Evolutionary conservation across 2,113 vertebrate species (phyloP).

Genomic region (Gasterosteus aculeatus): DNA sequence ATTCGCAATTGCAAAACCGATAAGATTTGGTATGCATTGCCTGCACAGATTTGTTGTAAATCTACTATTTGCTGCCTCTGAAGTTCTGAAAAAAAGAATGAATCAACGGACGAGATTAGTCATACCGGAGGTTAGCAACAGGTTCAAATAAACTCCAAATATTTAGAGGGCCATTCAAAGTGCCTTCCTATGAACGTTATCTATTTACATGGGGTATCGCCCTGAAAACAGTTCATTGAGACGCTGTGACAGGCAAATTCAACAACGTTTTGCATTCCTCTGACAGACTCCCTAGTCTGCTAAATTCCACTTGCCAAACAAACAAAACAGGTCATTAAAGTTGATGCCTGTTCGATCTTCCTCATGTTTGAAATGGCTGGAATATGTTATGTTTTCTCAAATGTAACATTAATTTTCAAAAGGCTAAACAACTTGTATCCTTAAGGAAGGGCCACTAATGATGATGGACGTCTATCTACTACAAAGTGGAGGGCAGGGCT

Average conservation of each 20-base stretch:
- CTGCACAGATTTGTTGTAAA: neutral
- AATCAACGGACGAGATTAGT: neutral
- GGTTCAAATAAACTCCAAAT: conserved; percentile 3
- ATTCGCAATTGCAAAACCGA: neutral
- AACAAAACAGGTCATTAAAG: neutral
- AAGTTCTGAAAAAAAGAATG: neutral
- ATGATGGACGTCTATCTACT: neutral
- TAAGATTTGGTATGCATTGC: neutral
- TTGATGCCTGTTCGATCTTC: neutral
- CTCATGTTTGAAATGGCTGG: neutral
- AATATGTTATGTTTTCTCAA: neutral
- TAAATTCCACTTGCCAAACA: neutral
- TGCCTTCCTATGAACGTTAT: conserved; percentile 4
- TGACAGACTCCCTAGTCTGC: neutral
- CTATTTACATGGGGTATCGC: conserved; percentile 50
- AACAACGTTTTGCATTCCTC: conserved; percentile 54
- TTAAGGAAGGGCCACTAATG: neutral
- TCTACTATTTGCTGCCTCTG: neutral
- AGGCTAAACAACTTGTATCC: neutral
- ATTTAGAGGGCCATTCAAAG: conserved; percentile 25
- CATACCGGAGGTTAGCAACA: neutral
- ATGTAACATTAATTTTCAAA: neutral
- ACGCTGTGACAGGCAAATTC: conserved; percentile 33
- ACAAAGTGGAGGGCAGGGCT: neutral
- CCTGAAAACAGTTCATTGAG: conserved; percentile 42